Evolutionary conservation across 2,797 vertebrate species (phyloP), one percentile per base, ranked within the genome.

Genomic region (Echeneis naucrates): DNA sequence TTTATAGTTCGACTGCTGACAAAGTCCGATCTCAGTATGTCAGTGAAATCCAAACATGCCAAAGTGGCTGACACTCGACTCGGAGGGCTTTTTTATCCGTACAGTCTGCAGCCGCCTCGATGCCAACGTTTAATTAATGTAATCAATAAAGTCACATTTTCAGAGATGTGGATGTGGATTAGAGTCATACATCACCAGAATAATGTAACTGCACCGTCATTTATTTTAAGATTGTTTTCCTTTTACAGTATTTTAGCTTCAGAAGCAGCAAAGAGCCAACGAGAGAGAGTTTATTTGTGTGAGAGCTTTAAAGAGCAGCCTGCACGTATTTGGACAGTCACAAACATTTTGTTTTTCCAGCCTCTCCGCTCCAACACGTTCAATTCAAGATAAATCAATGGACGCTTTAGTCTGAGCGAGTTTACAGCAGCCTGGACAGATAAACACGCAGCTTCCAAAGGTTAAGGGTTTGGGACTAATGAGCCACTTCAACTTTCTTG

Each of bases 101-200:
- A 23, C 21, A 21, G 42, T 23, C 42, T n/a, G 11, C 21, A 4
- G 26, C 42, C 60, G 40, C 14, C 53, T 27, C 6, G 27, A 8
- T 5, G 21, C 14, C 58, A 30, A 27, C 13, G 5, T 44, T 44
- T 62, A 52, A 72, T 52, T 63, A 24, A 68, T 24, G 3, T 21
- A 32, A 64, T 69, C 53, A 58, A 58, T 70, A 35, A 57, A 58
- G 45, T 27, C 37, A 26, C 53, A 50, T 63, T 56, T 35, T 65
- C 67, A 38, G 19, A 2, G 17, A n/a, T 17, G 11, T 2, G 12
- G 24, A 4, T 32, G 33, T 30, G 37, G 40, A 48, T 50, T 62
- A 55, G 40, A 13, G 26, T 38, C 5, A 63, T 55, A 48, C 1
- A 52, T 72, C 44, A 72, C 3, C 21, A 56, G 35, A 42, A 27